Conservation (phyloP, 2,113 vertebrate species). For the Pluvianellus socialis region DNA sequence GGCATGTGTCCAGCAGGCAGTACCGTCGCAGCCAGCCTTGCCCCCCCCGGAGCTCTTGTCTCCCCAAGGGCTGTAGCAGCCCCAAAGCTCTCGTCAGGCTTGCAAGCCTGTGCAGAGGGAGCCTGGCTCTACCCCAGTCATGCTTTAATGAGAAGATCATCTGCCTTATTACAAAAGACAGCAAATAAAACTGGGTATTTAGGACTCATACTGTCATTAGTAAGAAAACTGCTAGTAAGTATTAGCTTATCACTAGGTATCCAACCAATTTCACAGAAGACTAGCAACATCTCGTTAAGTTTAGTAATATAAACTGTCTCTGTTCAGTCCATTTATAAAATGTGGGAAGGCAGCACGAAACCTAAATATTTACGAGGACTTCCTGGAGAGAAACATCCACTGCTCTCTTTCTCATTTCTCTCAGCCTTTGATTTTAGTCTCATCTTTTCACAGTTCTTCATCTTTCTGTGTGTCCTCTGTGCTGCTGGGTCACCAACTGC, state of each 20-base stretch:
- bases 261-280: constrained; percentile 8
- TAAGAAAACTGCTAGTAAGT: background rate
- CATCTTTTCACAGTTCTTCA: background rate
- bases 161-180: background rate
- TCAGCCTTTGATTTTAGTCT: background rate
- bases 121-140: background rate
- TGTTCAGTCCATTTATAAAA: background rate
- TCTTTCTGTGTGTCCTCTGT: background rate
- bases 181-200: background rate
- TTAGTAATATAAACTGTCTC: constrained; percentile 4
- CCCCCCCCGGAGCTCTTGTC: fast-evolving
- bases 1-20: background rate
- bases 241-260: background rate
- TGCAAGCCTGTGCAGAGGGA: background rate
- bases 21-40: background rate
- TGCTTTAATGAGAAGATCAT: background rate
- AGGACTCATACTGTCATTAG: background rate
- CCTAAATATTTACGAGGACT: background rate
- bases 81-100: background rate
- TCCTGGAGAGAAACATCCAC: background rate
- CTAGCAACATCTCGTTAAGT: background rate
- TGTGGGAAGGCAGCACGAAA: constrained; percentile 62
- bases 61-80: background rate
- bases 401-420: background rate
- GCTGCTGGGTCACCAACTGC: background rate